These are phyloP conservation scores for Hermetia illucens DNA, from an alignment of 1,140 invertebrate genomes.

Conservation along the genomic window DNA sequence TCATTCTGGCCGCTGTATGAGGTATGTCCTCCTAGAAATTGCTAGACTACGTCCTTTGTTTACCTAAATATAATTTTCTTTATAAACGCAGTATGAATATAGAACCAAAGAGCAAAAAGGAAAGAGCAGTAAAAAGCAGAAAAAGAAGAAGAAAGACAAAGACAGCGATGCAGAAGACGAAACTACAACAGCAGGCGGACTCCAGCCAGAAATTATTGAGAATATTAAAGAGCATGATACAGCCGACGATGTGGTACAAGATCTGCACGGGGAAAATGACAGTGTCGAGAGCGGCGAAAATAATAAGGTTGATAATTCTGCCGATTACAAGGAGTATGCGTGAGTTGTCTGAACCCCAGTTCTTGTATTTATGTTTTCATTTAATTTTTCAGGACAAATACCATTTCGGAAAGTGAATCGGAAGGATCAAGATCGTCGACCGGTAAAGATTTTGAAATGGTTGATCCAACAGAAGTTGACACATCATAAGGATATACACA, in stretches of 20 bases:
- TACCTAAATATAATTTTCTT: conserved; percentile 2
- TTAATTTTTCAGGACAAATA: background rate
- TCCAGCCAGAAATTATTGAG: conserved; percentile 27
- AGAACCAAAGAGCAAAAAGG: conserved; percentile 40
- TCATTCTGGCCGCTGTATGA: conserved; percentile 97
- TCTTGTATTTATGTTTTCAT: background rate
- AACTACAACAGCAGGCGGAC: conserved; percentile 15
- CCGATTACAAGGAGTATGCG: background rate
- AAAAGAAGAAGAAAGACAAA: conserved; percentile 67
- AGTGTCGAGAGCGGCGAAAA: background rate
- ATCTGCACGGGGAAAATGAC: background rate
- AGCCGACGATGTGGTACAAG: conserved; percentile 7
- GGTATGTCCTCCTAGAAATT: conserved; percentile 45
- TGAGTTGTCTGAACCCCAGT: background rate
- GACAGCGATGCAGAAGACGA: conserved; percentile 50
- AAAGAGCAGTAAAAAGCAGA: conserved; percentile 41
- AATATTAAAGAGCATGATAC: conserved; percentile 27
- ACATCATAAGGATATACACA: too few species aligned
- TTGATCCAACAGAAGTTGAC: conserved; percentile 46
- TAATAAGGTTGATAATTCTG: background rate
- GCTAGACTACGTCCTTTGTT: background rate
- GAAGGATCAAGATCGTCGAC: conserved; percentile 59
- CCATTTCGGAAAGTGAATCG: conserved; percentile 43
- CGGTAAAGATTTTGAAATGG: conserved; percentile 67
- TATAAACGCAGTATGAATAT: conserved; percentile 54